Evolutionary conservation across 1,140 invertebrate genomes (phyloP).

Genomic region (Anoplolepis gracilipes): DNA sequence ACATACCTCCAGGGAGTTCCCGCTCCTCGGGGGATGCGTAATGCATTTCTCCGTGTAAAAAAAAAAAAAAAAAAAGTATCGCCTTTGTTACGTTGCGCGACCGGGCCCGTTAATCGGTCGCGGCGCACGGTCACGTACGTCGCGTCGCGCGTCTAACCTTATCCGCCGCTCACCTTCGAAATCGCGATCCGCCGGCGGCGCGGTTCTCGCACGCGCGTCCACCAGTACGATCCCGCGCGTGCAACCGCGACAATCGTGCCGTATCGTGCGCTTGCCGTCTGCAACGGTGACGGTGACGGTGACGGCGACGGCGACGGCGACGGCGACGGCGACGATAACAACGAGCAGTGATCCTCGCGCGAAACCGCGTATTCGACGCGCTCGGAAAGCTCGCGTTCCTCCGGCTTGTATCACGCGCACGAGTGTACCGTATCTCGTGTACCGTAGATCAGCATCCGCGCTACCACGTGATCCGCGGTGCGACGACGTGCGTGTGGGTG

Average conservation of each 20-base stretch:
- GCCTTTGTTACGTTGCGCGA: slow-evolving; percentile 46
- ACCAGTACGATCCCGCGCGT: slow-evolving; percentile 71
- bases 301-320: slow-evolving; percentile 24
- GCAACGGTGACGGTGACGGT: slow-evolving; percentile 16
- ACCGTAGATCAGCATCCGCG: neutral
- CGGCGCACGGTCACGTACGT: slow-evolving; percentile 23
- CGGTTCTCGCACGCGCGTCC: slow-evolving; percentile 18
- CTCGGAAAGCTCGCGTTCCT: slow-evolving; percentile 62
- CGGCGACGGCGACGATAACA: neutral
- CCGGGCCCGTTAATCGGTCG: slow-evolving; percentile 50
- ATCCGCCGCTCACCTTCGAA: slow-evolving; percentile 69
- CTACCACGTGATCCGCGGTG: slow-evolving; percentile 30
- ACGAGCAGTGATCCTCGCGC: neutral
- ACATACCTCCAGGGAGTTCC: no score
- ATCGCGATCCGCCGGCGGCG: slow-evolving; percentile 59
- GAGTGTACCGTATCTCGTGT: neutral
- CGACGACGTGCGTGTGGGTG: slow-evolving; percentile 14
- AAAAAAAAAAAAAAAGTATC: no score
- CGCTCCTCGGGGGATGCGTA: no score
- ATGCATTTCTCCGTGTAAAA: no score
- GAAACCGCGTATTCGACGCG: neutral
- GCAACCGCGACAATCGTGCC: slow-evolving; percentile 61
- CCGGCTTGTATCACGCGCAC: slow-evolving; percentile 1
- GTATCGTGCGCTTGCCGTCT: neutral
- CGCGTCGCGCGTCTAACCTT: slow-evolving; percentile 29